Evolutionary conservation across 2,797 vertebrate species (phyloP).

Genomic region (Gephyroberyx darwinii): DNA sequence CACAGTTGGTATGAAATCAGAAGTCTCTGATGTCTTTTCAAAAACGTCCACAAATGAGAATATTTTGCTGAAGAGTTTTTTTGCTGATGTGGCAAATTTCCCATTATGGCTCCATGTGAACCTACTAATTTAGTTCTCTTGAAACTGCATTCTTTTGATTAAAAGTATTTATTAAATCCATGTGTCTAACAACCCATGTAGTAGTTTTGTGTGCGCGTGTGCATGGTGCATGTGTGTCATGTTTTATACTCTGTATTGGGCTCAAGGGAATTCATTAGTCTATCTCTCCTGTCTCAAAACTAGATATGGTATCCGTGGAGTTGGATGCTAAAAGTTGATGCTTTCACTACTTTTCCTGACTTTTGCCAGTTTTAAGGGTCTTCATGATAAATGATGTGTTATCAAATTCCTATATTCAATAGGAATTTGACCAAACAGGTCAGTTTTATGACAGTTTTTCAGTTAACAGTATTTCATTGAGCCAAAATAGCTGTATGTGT

Average conservation of each 20-base stretch:
- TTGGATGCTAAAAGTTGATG: slow-evolving; percentile 43
- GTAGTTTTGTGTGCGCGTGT: slow-evolving; percentile 20
- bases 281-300: slow-evolving; percentile 18
- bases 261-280: slow-evolving; percentile 45
- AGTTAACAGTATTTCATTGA: slow-evolving; percentile 57
- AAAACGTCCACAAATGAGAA: slow-evolving; percentile 77
- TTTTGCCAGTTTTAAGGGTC: slow-evolving; percentile 36
- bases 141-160: slow-evolving; percentile 83
- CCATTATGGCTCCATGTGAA: slow-evolving; percentile 79
- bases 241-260: slow-evolving; percentile 14
- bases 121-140: slow-evolving; percentile 88
- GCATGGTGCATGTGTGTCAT: slow-evolving; percentile 30
- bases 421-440: slow-evolving; percentile 51
- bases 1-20: slow-evolving; percentile 60
- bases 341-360: slow-evolving; percentile 1
- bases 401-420: slow-evolving; percentile 56
- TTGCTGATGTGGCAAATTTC: slow-evolving; percentile 82
- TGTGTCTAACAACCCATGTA: slow-evolving; percentile 78
- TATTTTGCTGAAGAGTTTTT: too few species aligned
- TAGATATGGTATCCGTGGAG: slow-evolving; percentile 8
- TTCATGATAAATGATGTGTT: slow-evolving; percentile 49
- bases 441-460: slow-evolving; percentile 62
- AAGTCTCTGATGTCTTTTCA: slow-evolving; percentile 76
- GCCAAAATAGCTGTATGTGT: slow-evolving; percentile 52
- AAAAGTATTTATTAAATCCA: slow-evolving; percentile 85